Conservation (phyloP, 2,113 vertebrate species). For the Zosterops japonicus region DNA sequence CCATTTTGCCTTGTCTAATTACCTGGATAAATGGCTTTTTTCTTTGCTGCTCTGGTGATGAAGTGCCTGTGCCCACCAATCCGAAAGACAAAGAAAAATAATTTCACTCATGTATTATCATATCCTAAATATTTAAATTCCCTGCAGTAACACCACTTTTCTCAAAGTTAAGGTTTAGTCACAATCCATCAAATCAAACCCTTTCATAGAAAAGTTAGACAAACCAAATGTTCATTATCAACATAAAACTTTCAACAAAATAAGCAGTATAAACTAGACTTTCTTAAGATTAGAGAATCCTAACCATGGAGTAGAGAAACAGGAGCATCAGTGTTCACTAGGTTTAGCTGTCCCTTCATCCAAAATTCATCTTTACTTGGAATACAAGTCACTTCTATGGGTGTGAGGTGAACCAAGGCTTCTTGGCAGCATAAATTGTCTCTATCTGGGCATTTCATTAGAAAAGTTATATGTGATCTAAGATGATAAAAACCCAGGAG, state of each 20-base stretch:
- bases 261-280: background rate
- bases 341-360: background rate
- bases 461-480: constrained; percentile 25
- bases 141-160: background rate
- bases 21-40: background rate
- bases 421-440: background rate
- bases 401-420: background rate
- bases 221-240: background rate
- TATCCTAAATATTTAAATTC: background rate
- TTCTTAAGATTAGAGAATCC: background rate
- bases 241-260: background rate
- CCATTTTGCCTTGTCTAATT: background rate
- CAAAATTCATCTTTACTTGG: background rate
- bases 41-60: background rate
- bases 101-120: background rate
- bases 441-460: constrained; percentile 29
- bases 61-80: background rate
- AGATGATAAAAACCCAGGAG: constrained; percentile 1
- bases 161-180: background rate
- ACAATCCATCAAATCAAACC: background rate
- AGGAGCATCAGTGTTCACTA: background rate
- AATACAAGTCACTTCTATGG: background rate
- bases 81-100: background rate
- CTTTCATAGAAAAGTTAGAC: background rate
- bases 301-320: background rate